These are phyloP conservation scores for Eilema sororculum DNA, from an alignment of 2,888 invertebrate genomes.

Conservation along the genomic window DNA sequence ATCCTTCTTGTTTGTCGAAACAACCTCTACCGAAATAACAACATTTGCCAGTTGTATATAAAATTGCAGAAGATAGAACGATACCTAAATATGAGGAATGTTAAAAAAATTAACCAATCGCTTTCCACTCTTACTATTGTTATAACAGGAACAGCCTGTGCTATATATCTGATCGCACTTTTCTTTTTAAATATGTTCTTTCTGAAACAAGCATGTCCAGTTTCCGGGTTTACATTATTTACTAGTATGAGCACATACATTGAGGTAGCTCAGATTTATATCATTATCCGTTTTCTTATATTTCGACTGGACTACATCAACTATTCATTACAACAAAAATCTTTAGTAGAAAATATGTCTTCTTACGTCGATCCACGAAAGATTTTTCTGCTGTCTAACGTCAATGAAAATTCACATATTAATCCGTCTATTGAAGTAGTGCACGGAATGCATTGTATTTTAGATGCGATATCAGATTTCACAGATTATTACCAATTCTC, in stretches of 20 bases:
- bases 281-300: constrained; percentile 56
- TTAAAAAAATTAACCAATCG: constrained; percentile 51
- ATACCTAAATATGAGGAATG: constrained; percentile 54
- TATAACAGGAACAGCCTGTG: constrained; percentile 20
- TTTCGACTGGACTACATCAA: constrained; percentile 61
- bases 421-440: constrained; percentile 46
- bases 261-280: constrained; percentile 56
- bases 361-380: not conserved
- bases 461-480: constrained; percentile 61
- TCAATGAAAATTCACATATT: constrained; percentile 15
- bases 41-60: constrained; percentile 64
- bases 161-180: constrained; percentile 37
- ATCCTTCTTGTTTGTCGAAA: constrained; percentile 55
- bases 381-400: not conserved
- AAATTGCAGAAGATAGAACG: constrained; percentile 72
- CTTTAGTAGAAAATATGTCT: constrained; percentile 1
- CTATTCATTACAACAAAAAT: constrained; percentile 42
- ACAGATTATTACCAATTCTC: constrained; percentile 61
- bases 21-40: constrained; percentile 43
- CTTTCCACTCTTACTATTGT: constrained; percentile 35
- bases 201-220: constrained; percentile 49
- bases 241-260: constrained; percentile 49
- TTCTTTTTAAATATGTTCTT: constrained; percentile 50
- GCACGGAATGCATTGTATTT: constrained; percentile 53
- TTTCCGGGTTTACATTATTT: constrained; percentile 43